Evolutionary conservation across 1,140 invertebrate species (phyloP).

Genomic region (Drosophila takahashii): DNA sequence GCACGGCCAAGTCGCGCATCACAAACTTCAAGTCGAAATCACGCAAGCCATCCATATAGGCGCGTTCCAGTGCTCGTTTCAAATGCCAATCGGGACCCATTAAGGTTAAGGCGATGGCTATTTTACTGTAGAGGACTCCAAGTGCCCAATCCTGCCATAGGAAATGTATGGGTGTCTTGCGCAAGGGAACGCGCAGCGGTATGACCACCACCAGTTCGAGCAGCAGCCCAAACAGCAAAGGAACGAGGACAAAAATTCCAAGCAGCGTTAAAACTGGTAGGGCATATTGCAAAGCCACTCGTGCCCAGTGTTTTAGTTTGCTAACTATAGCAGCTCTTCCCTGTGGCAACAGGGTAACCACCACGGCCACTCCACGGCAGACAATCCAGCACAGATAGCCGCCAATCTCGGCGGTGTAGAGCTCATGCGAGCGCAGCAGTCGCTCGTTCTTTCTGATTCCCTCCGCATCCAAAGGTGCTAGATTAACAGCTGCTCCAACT

Average conservation of each 20-base stretch:
- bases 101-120: constrained; percentile 97
- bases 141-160: constrained; percentile 99
- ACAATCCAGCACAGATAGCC: constrained; percentile 97
- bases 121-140: constrained; percentile 98
- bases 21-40: constrained; percentile 96
- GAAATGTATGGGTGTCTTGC: constrained; percentile 97
- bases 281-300: constrained; percentile 88
- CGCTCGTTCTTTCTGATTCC: constrained; percentile 85
- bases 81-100: constrained; percentile 99
- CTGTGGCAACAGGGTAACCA: constrained; percentile 94
- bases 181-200: constrained; percentile 95
- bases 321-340: constrained; percentile 91
- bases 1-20: constrained; percentile 93
- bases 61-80: constrained; percentile 95
- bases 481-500: constrained; percentile 8
- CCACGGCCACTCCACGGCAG: constrained; percentile 91
- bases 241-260: constrained; percentile 95
- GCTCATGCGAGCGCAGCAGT: constrained; percentile 93
- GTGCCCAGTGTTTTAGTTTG: constrained; percentile 91
- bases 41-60: constrained; percentile 94
- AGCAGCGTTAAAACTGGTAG: constrained; percentile 88
- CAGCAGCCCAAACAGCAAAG: constrained; percentile 95
- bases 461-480: constrained; percentile 44
- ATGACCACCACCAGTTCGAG: constrained; percentile 96
- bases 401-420: constrained; percentile 95